Conservation (phyloP, 2,113 vertebrate species). For the Spea bombifrons region DNA sequence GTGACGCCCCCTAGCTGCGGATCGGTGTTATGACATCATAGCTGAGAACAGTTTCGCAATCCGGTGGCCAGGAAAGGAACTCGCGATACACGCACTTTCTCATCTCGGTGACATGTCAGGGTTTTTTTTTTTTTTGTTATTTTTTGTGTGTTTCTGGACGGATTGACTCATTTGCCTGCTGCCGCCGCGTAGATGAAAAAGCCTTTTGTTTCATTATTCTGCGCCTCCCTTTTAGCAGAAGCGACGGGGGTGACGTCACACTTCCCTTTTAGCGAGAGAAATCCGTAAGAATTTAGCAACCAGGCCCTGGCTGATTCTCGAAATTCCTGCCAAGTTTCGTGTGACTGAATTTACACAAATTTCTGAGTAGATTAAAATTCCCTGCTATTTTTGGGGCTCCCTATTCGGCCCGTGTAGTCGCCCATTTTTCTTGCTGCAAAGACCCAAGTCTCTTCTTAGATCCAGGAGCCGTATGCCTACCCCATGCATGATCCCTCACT, state of each 20-base stretch:
- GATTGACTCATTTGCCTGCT: constrained; percentile 18
- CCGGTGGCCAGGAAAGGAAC: constrained; percentile 17
- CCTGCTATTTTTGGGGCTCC: background rate
- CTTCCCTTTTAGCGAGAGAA: constrained; percentile 11
- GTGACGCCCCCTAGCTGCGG: background rate
- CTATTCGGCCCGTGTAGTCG: background rate
- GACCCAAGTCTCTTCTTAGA: too few relatives aligned
- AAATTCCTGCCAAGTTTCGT: constrained; percentile 19
- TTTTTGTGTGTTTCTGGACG: background rate
- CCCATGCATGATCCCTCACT: too few relatives aligned
- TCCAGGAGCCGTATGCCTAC: too few relatives aligned
- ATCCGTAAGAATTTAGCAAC: background rate
- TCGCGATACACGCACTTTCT: background rate
- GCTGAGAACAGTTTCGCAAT: constrained; percentile 14
- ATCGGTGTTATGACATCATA: too few relatives aligned
- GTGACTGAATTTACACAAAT: constrained; percentile 15
- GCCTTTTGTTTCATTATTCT: background rate
- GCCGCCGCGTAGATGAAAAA: background rate
- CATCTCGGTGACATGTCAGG: background rate
- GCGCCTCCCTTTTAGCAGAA: constrained; percentile 16
- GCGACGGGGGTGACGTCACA: background rate
- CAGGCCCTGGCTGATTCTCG: background rate
- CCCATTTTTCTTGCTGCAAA: too few relatives aligned
- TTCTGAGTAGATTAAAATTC: background rate
- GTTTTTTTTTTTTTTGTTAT: background rate